These are phyloP conservation scores for Nasonia oneida DNA, from an alignment of 2,888 invertebrate species.

Conservation along the genomic window DNA sequence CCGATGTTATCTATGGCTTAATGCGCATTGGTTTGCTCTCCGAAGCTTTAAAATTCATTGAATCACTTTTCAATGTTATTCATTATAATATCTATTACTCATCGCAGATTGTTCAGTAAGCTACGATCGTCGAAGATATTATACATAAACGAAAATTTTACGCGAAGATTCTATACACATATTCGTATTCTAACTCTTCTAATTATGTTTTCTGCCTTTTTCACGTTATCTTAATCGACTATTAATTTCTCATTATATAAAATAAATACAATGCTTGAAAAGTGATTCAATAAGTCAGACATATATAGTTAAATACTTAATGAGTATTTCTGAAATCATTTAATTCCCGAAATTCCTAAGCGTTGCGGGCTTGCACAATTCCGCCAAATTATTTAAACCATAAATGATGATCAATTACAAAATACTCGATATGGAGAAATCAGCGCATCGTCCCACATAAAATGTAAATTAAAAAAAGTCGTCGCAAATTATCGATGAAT, in stretches of 20 bases:
- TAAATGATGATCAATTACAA: slow-evolving; percentile 10
- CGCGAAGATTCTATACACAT: neutral
- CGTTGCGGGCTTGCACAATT: slow-evolving; percentile 2
- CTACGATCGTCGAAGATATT: neutral
- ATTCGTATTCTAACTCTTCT: slow-evolving; percentile 9
- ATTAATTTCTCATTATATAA: slow-evolving; percentile 2
- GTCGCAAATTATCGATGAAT: neutral
- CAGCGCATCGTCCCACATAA: neutral
- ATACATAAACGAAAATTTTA: slow-evolving; percentile 21
- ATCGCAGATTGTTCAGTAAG: neutral
- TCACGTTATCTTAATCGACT: neutral
- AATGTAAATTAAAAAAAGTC: neutral
- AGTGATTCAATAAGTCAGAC: slow-evolving; percentile 32
- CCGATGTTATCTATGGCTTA: slow-evolving; percentile 11
- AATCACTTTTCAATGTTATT: slow-evolving; percentile 47
- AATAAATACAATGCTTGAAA: slow-evolving; percentile 26
- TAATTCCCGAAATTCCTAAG: slow-evolving; percentile 2
- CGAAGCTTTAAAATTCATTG: slow-evolving; percentile 20
- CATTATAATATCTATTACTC: neutral
- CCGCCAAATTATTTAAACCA: slow-evolving; percentile 3
- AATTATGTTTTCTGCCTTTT: slow-evolving; percentile 21
- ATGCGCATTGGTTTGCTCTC: neutral
- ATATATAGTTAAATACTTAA: neutral
- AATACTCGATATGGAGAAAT: slow-evolving; percentile 2
- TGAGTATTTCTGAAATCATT: slow-evolving; percentile 24